Base-by-base conservation (phyloP, 2,888 invertebrate genomes). In the Dryocosmus kuriphilus region DNA sequence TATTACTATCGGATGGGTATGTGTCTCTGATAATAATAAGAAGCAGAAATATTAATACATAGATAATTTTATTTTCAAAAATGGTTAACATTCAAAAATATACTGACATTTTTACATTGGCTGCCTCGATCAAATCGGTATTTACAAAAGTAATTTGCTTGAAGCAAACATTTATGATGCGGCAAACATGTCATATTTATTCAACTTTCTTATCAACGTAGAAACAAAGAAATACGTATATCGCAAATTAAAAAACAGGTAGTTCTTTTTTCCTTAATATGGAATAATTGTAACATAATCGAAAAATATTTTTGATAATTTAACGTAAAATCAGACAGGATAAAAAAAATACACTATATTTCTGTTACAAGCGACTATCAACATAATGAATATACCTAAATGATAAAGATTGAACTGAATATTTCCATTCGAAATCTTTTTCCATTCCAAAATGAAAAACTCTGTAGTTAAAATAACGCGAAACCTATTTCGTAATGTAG, bases 21-120 rank as follows among this genome's bases (percentile, higher is more conserved):
- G 16, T n/a, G n/a, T n/a, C n/a, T 38, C 0, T 92, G 91, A 57
- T 92, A 83, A 74, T 92, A 55, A 27, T 60, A 14, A 16, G 14
- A 60, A 16, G 5, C 14, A 60, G 6, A 6, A 60, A 60, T 60
- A 16, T 60, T 60, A 27, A 60, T 60, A 27, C 27, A 9, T 7
- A 27, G 14, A 27, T 60, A 16, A 6, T 60, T 60, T 60, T 24
- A 60, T 60, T 60, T 6, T 6, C 0, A 60, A 14, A 60, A 60
- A 60, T 60, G 6, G 27, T 60, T 60, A 60, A 60, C 27, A 60
- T 60, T 60, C 14, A 60, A 60, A 60, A 60, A 60, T 60, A 60
- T 60, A 60, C 55, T n/a, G 22, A 55, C 60, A 60, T 27, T 27
- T 60, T 60, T 60, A 16, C 27, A 60, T 27, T 60, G 7, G 60